Base-by-base conservation (phyloP, 2,113 vertebrate species). In the Plotosus lineatus region DNA sequence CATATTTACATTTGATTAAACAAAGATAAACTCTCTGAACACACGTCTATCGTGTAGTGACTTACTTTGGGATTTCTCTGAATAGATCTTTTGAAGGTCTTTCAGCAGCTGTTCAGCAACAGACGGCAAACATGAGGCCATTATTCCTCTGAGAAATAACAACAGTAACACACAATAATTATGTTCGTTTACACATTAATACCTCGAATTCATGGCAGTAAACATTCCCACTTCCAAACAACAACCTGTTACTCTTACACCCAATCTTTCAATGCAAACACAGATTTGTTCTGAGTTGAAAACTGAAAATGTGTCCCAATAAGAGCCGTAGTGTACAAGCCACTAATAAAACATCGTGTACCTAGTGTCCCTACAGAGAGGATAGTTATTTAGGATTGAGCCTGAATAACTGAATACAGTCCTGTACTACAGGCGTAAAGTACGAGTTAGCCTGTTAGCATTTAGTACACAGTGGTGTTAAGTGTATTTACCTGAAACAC, bases 61-160 rank as follows among this genome's bases (percentile, higher is more conserved):
- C 92, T 91, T 88, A 94, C 93, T 89, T 75, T 91, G 86, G 42
- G 89, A 86, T 1, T 86, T 88, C 61, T 92, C 90, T 9, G 84
- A n/a, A 73, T 89, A 89, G 6, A 83, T 78, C 81, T 89, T 90
- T 51, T 90, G 79, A 12, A 94, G 84, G 53, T 94, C 92, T 84
- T 46, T 78, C 2, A 94, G 85, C 26, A 94, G 91, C 55, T 93
- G 92, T 51, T 92, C 83, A 3, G 91, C 90, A 26, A 92, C 90
- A 1, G 84, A 79, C 28, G 90, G 88, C 50, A 94, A 40, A 77
- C 83, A 73, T 0, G 85, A 79, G 0, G 21, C 72, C 92, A 91
- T 92, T n/a, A 48, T 53, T 26, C 69, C 42, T 60, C 12, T n/a
- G 36, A 68, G 36, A 51, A 33, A 65, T n/a, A n/a, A n/a, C n/a